Base-by-base conservation (phyloP, 2,888 invertebrate species). In the Halictus quadricinctus region DNA sequence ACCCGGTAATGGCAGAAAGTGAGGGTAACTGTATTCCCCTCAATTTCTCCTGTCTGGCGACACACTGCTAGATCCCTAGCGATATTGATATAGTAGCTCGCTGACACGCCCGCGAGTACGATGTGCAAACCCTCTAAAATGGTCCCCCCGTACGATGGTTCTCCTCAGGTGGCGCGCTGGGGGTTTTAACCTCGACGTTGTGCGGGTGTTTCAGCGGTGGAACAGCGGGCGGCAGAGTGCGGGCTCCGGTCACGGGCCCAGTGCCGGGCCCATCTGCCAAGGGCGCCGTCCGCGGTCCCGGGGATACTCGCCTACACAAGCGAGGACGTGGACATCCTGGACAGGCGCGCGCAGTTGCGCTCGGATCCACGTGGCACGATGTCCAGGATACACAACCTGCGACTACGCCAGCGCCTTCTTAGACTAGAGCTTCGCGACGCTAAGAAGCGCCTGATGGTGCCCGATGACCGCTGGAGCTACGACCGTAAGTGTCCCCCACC, bases 371-470 rank as follows among this genome's bases (percentile, higher is more conserved):
- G 89, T 95, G 95, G 95, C 92, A 95, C 90, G 93, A 94, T 91
- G 93, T 94, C 92, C 94, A 94, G 87, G 94, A 94, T 94, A 91
- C 93, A 91, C 94, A 94, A 86, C 93, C 94, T 94, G 86, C 94
- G 93, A 90, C 94, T 93, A 92, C 94, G 92, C 91, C 95, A 95
- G 93, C 94, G 94, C 89, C 94, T 94, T 91, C 95, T 96, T 92
- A 95, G 95, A 88, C 93, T 94, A 85, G 96, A 96, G 88, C 92
- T 96, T 50, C 94, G 94, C 54, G 93, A 95, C 50, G 95, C 96
- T 81, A 96, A 96, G 89, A 94, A 94, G 81, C 95, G 95, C 76
- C 95, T 96, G 66, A 95, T 95, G 94, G 94, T 96, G 87, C 95
- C 95, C 75, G 93, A 95, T 58, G 91, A 93, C 80, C 95, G 95